Percentiles rank a stretch among this genome's conserved stretches.
These are phyloP conservation scores for Pterocles gutturalis DNA, from an alignment of 2,113 vertebrate species.

Conservation along the genomic window DNA sequence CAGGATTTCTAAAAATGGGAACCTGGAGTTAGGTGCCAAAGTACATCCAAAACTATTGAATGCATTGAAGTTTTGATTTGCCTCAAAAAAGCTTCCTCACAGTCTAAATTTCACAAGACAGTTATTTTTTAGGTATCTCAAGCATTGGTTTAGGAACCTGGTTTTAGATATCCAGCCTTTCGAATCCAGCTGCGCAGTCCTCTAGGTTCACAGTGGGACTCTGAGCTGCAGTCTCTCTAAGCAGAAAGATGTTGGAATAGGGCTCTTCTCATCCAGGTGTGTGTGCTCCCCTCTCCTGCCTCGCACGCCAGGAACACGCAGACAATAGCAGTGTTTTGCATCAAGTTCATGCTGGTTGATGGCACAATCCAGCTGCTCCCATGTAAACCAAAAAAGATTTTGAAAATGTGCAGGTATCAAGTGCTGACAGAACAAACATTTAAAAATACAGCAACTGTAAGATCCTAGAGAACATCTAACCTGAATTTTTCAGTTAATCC, in stretches of 20 bases:
- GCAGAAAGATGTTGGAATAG: neutral
- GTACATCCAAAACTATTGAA: neutral
- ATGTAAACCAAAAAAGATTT: neutral
- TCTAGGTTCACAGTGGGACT: neutral
- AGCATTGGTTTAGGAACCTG: neutral
- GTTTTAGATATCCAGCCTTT: neutral
- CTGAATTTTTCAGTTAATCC: neutral
- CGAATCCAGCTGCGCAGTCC: neutral
- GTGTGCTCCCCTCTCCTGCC: neutral
- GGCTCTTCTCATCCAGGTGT: neutral
- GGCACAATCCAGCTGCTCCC: neutral
- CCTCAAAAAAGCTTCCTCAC: neutral
- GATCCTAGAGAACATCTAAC: neutral
- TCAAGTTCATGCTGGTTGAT: neutral
- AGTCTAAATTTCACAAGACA: neutral
- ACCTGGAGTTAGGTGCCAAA: neutral
- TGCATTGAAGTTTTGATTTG: neutral
- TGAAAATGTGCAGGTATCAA: neutral
- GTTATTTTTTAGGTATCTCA: neutral
- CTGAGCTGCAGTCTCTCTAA: neutral
- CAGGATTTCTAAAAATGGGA: neutral
- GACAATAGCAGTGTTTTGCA: neutral
- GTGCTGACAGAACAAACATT: neutral
- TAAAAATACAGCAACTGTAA: neutral
- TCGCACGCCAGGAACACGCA: fast-evolving